Evolutionary conservation across 2,888 invertebrate genomes (phyloP), one percentile per base, ranked within the genome.

Genomic region (Melieria omissa): DNA sequence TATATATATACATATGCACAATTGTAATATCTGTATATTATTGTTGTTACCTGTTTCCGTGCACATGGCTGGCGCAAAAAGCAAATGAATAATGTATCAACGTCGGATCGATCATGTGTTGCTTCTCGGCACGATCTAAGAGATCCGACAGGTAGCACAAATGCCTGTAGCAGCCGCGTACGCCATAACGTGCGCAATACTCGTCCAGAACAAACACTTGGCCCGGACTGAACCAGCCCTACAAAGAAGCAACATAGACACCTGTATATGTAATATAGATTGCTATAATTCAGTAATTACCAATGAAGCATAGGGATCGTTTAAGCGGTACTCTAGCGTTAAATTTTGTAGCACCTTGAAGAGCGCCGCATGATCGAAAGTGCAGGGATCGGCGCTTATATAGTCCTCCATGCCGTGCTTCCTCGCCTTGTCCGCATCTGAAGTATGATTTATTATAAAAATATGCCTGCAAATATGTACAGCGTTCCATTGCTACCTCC

Each of bases 221-320:
- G 0, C 99, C 99, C 0, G 99, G 99, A 82, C 98, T 98, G 88
- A 99, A 99, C 99, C 99, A 99, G 79, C 99, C 99, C 97, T 97
- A 58, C 58, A 54, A 58, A 61, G 41, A 5, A 44, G 4, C 14
- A 55, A 45, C 3, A 47, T 49, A 61, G 45, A n/a, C 12, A 58
- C 42, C 42, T 41, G 44, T 44, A 44, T 60, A n/a, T 55, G 7
- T 55, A 55, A 6, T 55, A 12, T 5, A n/a, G 6, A 55, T 47
- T 64, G 14, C 4, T 47, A 29, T 47, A 57, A n/a, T 16, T 9
- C 14, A 55, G 55, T 65, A 69, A 61, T 90, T 89, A 96, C 97
- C 91, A 99, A 89, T 73, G 98, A 99, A 85, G 98, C 98, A 86
- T 97, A 99, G n/a, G 97, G 97, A 89, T 99, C 99, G 86, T 94